Evolutionary conservation across 2,797 vertebrate genomes (phyloP), one percentile per base, ranked within the genome.

Genomic region (Oreochromis mossambicus): DNA sequence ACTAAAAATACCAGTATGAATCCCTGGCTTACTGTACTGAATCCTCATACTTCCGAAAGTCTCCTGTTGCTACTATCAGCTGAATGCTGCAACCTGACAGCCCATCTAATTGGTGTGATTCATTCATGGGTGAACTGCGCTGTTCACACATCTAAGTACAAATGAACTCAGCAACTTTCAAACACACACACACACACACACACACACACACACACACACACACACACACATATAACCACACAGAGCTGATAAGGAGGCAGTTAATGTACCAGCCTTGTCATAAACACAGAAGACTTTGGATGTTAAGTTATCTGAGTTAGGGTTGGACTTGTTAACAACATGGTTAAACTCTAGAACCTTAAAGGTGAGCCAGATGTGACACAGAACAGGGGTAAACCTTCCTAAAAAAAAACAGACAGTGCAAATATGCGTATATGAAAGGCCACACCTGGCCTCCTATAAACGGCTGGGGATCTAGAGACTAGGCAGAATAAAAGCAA

Each of bases 261-360:
- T 81, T 79, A 83, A 80, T 75, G 13, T 50, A 61, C 26, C 48
- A 36, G 38, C 7, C 29, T 26, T 77, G 8, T 32, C 91, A 87
- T 89, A 93, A 94, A 94, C 87, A 84, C 77, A n/a, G 70, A 8
- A 88, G 91, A 92, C 93, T 94, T 94, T 94, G 91, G 88, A 92
- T 87, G 84, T 34, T 79, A 5, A 46, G 26, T 15, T 77, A 81
- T 77, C 82, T 54, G 54, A 41, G 48, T 8, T 19, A 7, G 19
- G 8, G 38, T 61, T 29, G 43, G 38, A 73, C 38, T 83, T 17
- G 54, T 48, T 79, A 58, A 85, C 54, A 56, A 79, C 54, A 7
- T 19, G 5, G 9, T 17, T 24, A 51, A 78, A 83, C 83, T 86
- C 11, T 76, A 10, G 83, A 70, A 58, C 73, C 52, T 51, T 81